Conservation (phyloP, 2,888 invertebrate genomes). For the Gymnoscelis rufifasciata region DNA sequence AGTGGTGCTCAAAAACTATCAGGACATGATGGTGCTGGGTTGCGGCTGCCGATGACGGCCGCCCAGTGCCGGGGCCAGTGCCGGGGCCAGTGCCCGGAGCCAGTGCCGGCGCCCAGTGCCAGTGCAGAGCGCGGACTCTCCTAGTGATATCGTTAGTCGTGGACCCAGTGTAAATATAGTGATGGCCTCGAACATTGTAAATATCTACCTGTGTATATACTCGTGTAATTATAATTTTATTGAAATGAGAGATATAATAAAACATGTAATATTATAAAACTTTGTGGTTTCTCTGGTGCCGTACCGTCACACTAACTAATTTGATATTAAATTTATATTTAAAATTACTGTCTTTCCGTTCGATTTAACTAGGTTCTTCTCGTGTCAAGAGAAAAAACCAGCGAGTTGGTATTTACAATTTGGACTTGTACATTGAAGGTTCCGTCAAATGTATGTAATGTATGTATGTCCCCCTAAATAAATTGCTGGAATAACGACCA, state of each 20-base stretch:
- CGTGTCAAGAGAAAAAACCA: too few relatives aligned
- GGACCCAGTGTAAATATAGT: slow-evolving; percentile 78
- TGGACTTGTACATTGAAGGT: too few relatives aligned
- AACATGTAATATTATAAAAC: slow-evolving; percentile 60
- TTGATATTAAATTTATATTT: too few relatives aligned
- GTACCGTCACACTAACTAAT: too few relatives aligned
- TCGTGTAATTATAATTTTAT: slow-evolving; percentile 77
- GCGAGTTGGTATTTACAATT: too few relatives aligned
- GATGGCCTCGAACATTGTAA: slow-evolving; percentile 70
- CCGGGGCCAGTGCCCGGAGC: too few relatives aligned
- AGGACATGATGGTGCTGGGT: slow-evolving; percentile 98
- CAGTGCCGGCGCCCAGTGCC: slow-evolving; percentile 82
- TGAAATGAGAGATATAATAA: slow-evolving; percentile 73
- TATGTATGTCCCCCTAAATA: too few relatives aligned
- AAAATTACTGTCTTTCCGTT: too few relatives aligned
- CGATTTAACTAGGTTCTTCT: too few relatives aligned
- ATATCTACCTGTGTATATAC: slow-evolving; percentile 73
- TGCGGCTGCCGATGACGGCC: slow-evolving; percentile 96
- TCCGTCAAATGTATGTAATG: too few relatives aligned
- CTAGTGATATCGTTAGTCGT: slow-evolving; percentile 62
- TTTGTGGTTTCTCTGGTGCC: slow-evolving; percentile 19
- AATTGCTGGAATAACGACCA: too few relatives aligned
- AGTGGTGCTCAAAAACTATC: slow-evolving; percentile 98
- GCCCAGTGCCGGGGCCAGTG: slow-evolving; percentile 48
- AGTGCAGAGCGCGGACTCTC: too few relatives aligned